Conservation (phyloP, 2,113 vertebrate species). For the Carollia perspicillata region DNA sequence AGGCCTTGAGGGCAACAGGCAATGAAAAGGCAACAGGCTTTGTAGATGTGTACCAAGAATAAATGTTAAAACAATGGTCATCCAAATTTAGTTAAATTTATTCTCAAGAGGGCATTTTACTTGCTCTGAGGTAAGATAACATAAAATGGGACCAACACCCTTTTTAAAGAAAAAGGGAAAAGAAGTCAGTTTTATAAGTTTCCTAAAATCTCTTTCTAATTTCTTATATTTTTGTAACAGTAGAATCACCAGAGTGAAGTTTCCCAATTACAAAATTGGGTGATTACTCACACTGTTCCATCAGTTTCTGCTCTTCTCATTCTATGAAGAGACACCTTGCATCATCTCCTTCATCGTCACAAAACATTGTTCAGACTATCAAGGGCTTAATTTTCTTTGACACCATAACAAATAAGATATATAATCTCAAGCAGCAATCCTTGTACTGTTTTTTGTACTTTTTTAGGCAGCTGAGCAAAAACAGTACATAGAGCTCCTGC, state of each 20-base stretch:
- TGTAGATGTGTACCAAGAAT: not conserved
- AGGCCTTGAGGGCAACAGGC: not conserved
- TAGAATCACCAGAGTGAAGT: not conserved
- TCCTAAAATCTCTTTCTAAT: not conserved
- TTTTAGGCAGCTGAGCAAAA: not conserved
- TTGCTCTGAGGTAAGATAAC: not conserved
- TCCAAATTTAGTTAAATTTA: not conserved
- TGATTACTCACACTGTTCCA: not conserved
- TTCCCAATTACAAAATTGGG: not conserved
- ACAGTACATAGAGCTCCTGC: not conserved
- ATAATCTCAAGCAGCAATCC: not conserved
- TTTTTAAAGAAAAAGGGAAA: not conserved
- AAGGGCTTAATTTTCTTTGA: not conserved
- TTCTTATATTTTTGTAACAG: not conserved
- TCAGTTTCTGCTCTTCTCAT: not conserved
- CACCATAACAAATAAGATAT: not conserved
- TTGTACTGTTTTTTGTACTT: not conserved
- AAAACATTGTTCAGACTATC: not conserved
- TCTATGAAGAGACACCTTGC: not conserved
- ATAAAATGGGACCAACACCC: not conserved
- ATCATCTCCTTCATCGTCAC: not conserved
- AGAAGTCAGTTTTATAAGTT: not conserved
- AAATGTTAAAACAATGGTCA: not conserved
- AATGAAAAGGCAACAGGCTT: slow-evolving; percentile 11
- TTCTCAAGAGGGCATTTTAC: not conserved